phyloP scores from a whole-genome alignment of 2,888 invertebrate species.

The Leptinotarsa juncta region DNA sequence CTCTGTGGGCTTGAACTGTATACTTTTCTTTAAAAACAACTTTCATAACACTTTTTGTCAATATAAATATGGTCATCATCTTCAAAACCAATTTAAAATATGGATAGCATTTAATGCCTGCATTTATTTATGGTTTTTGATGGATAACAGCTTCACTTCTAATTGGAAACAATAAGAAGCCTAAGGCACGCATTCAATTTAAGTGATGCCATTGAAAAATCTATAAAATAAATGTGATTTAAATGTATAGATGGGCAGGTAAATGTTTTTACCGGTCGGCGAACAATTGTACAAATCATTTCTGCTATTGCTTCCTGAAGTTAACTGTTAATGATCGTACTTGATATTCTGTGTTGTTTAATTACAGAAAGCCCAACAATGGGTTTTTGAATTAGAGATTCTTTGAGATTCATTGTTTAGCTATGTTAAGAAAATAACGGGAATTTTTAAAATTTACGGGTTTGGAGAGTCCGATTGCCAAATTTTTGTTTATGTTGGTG shows the following conservation, averaged over 20 bases:
- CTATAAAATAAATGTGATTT: constrained; percentile 1
- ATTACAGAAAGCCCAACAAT: background rate
- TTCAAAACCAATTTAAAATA: too few relatives aligned
- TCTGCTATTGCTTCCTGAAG: background rate
- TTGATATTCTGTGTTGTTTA: background rate
- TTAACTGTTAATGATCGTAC: background rate
- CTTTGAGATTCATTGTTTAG: background rate
- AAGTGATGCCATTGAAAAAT: constrained; percentile 2
- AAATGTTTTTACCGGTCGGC: background rate
- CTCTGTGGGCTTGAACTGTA: too few relatives aligned
- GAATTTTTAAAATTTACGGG: too few relatives aligned
- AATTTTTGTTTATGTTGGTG: too few relatives aligned
- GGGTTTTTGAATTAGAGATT: background rate
- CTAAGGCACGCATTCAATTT: background rate
- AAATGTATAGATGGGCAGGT: background rate
- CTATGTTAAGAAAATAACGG: too few relatives aligned
- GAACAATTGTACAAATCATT: constrained; percentile 10
- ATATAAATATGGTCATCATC: too few relatives aligned
- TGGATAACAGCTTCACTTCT: too few relatives aligned
- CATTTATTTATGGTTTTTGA: too few relatives aligned
- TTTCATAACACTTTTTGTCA: too few relatives aligned
- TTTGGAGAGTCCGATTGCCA: too few relatives aligned
- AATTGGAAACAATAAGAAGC: background rate
- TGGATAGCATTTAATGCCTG: too few relatives aligned
- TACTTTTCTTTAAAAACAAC: too few relatives aligned